Conservation (phyloP, 2,797 vertebrate genomes). For the Enteromius paludinosus region DNA sequence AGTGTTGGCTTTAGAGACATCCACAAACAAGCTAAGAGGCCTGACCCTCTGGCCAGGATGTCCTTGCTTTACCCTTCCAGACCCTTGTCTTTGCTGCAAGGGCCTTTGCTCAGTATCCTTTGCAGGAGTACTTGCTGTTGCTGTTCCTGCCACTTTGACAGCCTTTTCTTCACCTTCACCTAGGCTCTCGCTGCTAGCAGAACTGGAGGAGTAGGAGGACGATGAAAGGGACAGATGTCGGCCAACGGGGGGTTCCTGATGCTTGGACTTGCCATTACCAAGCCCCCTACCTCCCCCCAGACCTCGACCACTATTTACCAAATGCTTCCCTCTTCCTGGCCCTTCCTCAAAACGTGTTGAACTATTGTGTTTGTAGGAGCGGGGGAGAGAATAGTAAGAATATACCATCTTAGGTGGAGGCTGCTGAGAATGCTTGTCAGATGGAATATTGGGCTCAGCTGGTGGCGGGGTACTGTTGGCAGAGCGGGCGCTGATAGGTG, state of each 20-base stretch:
- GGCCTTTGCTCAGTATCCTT: slow-evolving; percentile 65
- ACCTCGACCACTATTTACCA: slow-evolving; percentile 66
- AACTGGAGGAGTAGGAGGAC: slow-evolving; percentile 82
- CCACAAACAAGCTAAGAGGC: slow-evolving; percentile 80
- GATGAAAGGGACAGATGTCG: slow-evolving; percentile 76
- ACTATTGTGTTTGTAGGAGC: slow-evolving; percentile 79
- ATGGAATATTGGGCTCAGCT: slow-evolving; percentile 57
- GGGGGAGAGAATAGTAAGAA: slow-evolving; percentile 80
- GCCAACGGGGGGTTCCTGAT: slow-evolving; percentile 70
- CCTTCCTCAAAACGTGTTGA: slow-evolving; percentile 75
- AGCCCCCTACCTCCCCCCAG: slow-evolving; percentile 57
- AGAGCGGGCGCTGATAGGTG: slow-evolving; percentile 77
- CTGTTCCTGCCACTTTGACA: slow-evolving; percentile 31
- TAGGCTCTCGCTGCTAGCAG: slow-evolving; percentile 84
- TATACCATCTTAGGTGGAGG: slow-evolving; percentile 80
- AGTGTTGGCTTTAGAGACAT: slow-evolving; percentile 83
- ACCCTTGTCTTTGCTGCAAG: slow-evolving; percentile 65
- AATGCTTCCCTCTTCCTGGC: slow-evolving; percentile 66
- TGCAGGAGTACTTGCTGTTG: slow-evolving; percentile 51
- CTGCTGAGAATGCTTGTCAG: slow-evolving; percentile 69
- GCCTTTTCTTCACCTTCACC: slow-evolving; percentile 77
- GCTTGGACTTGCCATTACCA: slow-evolving; percentile 53
- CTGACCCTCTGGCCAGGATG: slow-evolving; percentile 66
- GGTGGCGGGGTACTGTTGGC: slow-evolving; percentile 75
- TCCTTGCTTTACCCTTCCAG: slow-evolving; percentile 66